phyloP scores from a whole-genome alignment of 2,113 vertebrate genomes.

The Toxotes jaculatrix region DNA sequence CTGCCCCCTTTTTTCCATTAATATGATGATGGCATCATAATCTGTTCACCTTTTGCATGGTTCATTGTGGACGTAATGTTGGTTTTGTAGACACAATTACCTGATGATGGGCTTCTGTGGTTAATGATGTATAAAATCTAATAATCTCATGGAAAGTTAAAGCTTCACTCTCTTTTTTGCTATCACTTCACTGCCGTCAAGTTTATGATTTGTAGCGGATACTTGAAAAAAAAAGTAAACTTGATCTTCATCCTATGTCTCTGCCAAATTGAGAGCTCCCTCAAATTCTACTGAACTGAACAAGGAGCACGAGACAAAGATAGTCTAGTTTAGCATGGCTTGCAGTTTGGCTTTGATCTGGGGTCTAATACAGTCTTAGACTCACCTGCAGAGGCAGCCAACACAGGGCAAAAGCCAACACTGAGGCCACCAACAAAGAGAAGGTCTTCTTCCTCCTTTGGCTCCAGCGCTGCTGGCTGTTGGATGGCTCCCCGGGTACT shows the following conservation, averaged over 20 bases:
- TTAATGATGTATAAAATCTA: constrained; percentile 39
- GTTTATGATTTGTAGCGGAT: constrained; percentile 27
- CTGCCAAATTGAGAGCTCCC: not conserved
- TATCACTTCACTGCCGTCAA: not conserved
- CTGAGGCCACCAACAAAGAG: constrained; percentile 82
- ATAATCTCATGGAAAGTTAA: constrained; percentile 18
- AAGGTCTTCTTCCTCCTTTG: constrained; percentile 83
- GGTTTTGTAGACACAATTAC: constrained; percentile 13
- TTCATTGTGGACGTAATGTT: constrained; percentile 39
- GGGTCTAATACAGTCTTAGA: not conserved
- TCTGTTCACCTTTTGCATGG: constrained; percentile 29
- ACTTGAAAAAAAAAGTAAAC: not conserved
- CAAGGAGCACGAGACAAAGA: not conserved
- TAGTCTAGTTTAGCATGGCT: not conserved
- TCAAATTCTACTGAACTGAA: not conserved
- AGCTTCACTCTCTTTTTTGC: constrained; percentile 11
- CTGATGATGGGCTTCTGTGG: constrained; percentile 13
- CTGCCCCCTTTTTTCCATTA: too few species aligned
- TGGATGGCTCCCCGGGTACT: constrained; percentile 77
- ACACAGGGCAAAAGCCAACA: constrained; percentile 85
- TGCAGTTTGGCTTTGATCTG: not conserved
- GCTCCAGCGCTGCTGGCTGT: constrained; percentile 81
- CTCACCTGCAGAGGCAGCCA: constrained; percentile 86
- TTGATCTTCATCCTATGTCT: not conserved
- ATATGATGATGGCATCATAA: constrained; percentile 27